Evolutionary conservation across 2,113 vertebrate genomes (phyloP), one percentile per base, ranked within the genome.

Genomic region (Gobius niger): DNA sequence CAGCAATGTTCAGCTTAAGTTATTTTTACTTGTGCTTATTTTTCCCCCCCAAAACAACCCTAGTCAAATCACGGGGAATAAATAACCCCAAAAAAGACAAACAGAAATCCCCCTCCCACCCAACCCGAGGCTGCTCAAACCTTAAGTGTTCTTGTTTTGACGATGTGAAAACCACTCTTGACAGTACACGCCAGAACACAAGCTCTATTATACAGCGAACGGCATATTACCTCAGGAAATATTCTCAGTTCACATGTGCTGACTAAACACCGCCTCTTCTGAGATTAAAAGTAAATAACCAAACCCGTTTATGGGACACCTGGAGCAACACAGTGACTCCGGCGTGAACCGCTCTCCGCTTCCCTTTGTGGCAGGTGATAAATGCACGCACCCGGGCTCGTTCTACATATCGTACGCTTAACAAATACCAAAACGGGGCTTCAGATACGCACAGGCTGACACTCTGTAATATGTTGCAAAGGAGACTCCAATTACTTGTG

Each of bases 121-220:
- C 65, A 73, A 91, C 92, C 92, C 89, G 68, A 82, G 75, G 78
- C 78, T 67, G 64, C 65, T 81, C 77, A 87, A 81, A 77, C 76
- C 91, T 65, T 85, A 91, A 94, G 90, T 88, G 88, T 89, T 96
- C 93, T 91, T 95, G 94, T 94, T 96, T 93, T 96, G 95, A 95
- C 93, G 92, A 92, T 92, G 90, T 90, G 80, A 86, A 89, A 91
- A 93, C 94, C 94, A 90, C 95, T 94, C 71, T 69, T 83, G 87
- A 91, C 89, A 83, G 75, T 90, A 73, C 82, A 83, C 80, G 83
- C 83, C 80, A 71, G 57, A 70, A 85, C 16, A 89, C 85, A 77
- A 65, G 60, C 90, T 89, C 91, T 82, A 72, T 52, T 89, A 78
- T 70, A 70, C 70, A 61, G 71, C 61, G 85, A 88, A 85, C 85